Conservation (phyloP, 23 tunicate species). For the Diplosoma virens region DNA sequence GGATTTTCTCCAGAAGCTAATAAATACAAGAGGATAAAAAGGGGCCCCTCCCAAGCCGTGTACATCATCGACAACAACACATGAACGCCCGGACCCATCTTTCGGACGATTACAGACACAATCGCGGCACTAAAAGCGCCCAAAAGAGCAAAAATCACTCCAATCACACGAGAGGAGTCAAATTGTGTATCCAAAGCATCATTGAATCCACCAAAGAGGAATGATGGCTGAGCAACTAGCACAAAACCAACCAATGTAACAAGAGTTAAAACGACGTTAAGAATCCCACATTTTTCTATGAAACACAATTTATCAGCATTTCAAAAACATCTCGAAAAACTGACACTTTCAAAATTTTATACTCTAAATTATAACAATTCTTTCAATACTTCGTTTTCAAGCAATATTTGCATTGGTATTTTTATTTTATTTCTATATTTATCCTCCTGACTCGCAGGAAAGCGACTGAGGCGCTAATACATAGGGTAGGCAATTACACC, state of each 20-base stretch:
- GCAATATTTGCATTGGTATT: too few relatives aligned
- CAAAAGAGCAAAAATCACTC: neutral
- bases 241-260: slow-evolving; percentile 25
- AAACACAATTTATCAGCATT: too few relatives aligned
- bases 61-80: slow-evolving; percentile 8
- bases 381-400: too few relatives aligned
- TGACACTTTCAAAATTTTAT: too few relatives aligned
- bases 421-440: too few relatives aligned
- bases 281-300: slow-evolving; percentile 5
- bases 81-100: slow-evolving; percentile 24
- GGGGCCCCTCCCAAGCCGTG: neutral
- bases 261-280: slow-evolving; percentile 11
- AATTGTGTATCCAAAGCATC: neutral
- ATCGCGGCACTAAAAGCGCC: neutral
- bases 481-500: too few relatives aligned
- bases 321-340: too few relatives aligned
- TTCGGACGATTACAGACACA: slow-evolving; percentile 15
- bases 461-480: too few relatives aligned
- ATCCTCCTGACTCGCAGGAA: too few relatives aligned
- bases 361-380: too few relatives aligned
- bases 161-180: neutral
- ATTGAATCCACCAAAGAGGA: slow-evolving; percentile 4
- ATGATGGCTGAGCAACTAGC: slow-evolving; percentile 25
- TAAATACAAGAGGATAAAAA: neutral
- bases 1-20: neutral